Evolutionary conservation across 2,888 invertebrate genomes (phyloP).

Genomic region (Andrena bucephala): DNA sequence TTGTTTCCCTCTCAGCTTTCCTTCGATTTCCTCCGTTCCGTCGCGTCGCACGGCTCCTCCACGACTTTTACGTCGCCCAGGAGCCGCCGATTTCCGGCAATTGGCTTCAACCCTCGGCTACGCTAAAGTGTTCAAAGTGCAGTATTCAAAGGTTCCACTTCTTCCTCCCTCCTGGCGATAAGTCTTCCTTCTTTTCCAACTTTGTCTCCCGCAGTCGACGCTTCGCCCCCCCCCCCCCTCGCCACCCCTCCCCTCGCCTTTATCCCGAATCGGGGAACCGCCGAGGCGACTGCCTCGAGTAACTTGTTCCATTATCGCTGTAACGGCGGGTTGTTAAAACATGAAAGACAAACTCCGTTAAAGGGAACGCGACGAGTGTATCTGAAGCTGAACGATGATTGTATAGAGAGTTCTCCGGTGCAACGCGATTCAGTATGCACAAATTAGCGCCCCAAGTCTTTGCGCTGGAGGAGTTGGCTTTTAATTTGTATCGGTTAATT

Average conservation of each 20-base stretch:
- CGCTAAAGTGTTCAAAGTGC: slow-evolving; percentile 36
- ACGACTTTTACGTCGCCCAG: slow-evolving; percentile 69
- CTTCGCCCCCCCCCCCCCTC: not conserved
- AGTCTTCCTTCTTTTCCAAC: slow-evolving; percentile 20
- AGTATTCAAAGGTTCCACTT: slow-evolving; percentile 51
- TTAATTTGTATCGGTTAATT: slow-evolving; percentile 13
- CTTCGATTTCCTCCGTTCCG: slow-evolving; percentile 55
- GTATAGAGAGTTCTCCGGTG: not conserved
- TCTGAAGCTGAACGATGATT: not conserved
- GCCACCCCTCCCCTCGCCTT: too few species aligned
- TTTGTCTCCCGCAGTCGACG: slow-evolving; percentile 4
- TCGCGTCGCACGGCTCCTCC: slow-evolving; percentile 38
- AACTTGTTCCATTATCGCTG: slow-evolving; percentile 31
- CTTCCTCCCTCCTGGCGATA: slow-evolving; percentile 23
- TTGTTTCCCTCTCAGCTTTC: slow-evolving; percentile 49
- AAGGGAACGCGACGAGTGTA: not conserved
- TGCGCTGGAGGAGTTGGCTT: not conserved
- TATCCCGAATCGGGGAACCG: not conserved
- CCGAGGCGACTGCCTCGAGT: slow-evolving; percentile 11
- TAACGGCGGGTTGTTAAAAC: slow-evolving; percentile 24
- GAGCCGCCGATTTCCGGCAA: slow-evolving; percentile 76
- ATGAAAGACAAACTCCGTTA: slow-evolving; percentile 27
- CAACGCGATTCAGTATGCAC: not conserved
- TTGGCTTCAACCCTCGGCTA: slow-evolving; percentile 58
- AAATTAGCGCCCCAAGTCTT: not conserved